These are phyloP conservation scores for Numenius arquata DNA, from an alignment of 2,113 vertebrate genomes.

Conservation along the genomic window DNA sequence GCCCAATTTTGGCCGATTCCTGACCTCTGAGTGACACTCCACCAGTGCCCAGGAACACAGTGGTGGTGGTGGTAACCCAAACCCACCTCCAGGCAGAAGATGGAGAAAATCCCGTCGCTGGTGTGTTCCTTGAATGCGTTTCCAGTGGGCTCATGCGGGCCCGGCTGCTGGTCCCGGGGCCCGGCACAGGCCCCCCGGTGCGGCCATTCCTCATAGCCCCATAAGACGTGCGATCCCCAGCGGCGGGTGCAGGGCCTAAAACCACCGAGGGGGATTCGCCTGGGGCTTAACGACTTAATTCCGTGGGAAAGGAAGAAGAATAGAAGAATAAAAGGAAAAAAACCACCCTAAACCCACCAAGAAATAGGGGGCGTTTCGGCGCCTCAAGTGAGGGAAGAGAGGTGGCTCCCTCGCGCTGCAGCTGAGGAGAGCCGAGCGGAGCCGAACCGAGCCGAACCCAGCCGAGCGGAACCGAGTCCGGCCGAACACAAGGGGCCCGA, in stretches of 20 bases:
- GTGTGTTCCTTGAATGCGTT: neutral
- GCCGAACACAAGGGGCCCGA: neutral
- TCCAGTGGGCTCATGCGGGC: rapidly evolving
- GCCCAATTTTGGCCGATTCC: neutral
- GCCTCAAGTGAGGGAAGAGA: neutral
- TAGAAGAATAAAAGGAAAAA: neutral
- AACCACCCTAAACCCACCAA: neutral
- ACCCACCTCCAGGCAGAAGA: neutral
- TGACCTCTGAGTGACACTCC: rapidly evolving
- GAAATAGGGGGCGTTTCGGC: rapidly evolving
- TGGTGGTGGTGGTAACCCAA: neutral
- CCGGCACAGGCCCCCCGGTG: neutral
- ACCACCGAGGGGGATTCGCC: rapidly evolving
- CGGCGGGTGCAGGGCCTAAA: neutral
- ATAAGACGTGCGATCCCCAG: rapidly evolving
- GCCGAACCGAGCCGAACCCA: neutral
- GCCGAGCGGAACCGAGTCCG: conserved; percentile 4
- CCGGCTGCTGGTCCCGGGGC: rapidly evolving
- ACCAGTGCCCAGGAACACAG: neutral
- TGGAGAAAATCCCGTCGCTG: rapidly evolving
- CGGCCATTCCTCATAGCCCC: neutral
- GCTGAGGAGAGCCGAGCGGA: neutral
- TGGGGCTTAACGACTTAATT: neutral
- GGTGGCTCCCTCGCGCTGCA: neutral
- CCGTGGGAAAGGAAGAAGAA: neutral